A percentile compares a stretch with the other conserved stretches of the same genome.
phyloP scores from a whole-genome alignment of 2,888 invertebrate genomes.

The Andrena bucephala region DNA sequence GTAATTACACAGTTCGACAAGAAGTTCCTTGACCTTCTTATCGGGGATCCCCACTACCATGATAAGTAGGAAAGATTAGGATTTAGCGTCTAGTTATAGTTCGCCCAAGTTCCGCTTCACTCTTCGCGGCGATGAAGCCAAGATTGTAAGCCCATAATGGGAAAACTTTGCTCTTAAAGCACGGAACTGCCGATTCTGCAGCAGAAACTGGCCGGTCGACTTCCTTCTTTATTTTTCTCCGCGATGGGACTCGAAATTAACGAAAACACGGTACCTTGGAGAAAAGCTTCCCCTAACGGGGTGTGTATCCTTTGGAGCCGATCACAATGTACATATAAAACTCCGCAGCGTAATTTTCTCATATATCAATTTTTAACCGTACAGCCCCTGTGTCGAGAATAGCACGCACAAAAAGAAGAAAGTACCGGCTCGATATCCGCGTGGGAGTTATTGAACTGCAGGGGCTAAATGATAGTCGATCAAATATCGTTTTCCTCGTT shows the following conservation, averaged over 20 bases:
- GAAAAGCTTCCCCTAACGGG: neutral
- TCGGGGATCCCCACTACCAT: neutral
- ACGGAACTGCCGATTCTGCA: slow-evolving; percentile 13
- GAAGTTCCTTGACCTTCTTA: slow-evolving; percentile 12
- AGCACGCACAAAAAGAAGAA: neutral
- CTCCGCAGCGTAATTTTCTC: neutral
- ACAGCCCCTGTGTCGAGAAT: neutral
- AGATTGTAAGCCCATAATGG: slow-evolving; percentile 47
- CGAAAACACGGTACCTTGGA: neutral
- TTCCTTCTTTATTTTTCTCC: slow-evolving; percentile 5
- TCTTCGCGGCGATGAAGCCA: neutral
- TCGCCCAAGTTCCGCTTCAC: slow-evolving; percentile 3
- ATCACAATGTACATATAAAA: neutral
- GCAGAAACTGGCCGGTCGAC: neutral
- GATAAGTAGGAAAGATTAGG: slow-evolving; percentile 32
- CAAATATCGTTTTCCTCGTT: slow-evolving; percentile 37
- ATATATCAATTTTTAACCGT: neutral
- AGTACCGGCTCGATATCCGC: neutral
- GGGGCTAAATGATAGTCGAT: slow-evolving; percentile 20
- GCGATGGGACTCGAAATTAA: neutral
- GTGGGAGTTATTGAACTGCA: neutral
- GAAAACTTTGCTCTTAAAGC: slow-evolving; percentile 36
- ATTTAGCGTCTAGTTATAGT: slow-evolving; percentile 21
- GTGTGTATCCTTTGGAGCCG: neutral
- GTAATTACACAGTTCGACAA: neutral